Evolutionary conservation across 1,140 invertebrate genomes (phyloP).

Genomic region (Calosoma granatense): DNA sequence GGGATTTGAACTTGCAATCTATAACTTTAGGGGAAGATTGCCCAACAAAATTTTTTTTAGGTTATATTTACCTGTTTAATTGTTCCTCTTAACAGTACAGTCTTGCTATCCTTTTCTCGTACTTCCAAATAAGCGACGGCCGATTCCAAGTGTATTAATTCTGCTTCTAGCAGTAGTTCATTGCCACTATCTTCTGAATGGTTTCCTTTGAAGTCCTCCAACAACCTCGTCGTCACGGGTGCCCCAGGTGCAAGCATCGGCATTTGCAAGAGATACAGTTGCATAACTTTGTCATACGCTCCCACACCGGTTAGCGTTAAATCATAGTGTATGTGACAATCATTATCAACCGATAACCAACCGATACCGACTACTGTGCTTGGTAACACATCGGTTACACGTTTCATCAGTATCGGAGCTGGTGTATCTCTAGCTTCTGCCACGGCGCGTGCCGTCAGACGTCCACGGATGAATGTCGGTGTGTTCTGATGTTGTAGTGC

Average conservation of each 20-base stretch:
- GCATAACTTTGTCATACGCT: constrained; percentile 33
- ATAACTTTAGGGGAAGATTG: too few species aligned
- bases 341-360: constrained; percentile 70
- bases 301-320: constrained; percentile 39
- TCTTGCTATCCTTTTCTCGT: constrained; percentile 36
- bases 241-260: constrained; percentile 53
- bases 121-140: constrained; percentile 49
- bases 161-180: constrained; percentile 44
- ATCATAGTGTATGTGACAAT: constrained; percentile 78
- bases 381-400: constrained; percentile 40
- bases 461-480: constrained; percentile 46
- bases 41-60: too few species aligned
- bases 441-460: constrained; percentile 53
- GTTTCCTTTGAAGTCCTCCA: constrained; percentile 49
- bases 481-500: constrained; percentile 43
- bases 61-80: constrained; percentile 37
- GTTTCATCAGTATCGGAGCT: constrained; percentile 52
- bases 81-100: constrained; percentile 38
- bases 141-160: constrained; percentile 46
- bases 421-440: constrained; percentile 62
- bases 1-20: too few species aligned
- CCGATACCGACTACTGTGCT: constrained; percentile 54
- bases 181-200: constrained; percentile 46
- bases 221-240: constrained; percentile 45
- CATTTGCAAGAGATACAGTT: constrained; percentile 52